phyloP scores from a whole-genome alignment of 2,888 invertebrate species.

The Drosophila infuscata region DNA sequence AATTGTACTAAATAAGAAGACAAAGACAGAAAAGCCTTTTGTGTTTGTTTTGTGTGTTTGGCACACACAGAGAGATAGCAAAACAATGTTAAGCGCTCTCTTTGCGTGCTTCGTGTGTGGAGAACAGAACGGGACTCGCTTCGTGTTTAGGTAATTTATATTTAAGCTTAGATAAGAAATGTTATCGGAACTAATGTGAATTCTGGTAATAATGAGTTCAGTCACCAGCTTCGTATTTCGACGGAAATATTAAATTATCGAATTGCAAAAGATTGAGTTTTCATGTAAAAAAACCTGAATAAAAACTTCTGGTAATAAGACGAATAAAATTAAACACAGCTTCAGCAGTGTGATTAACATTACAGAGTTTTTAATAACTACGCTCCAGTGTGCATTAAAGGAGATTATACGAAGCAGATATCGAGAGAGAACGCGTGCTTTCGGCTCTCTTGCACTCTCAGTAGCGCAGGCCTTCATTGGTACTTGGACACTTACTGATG shows the following conservation, averaged over 20 bases:
- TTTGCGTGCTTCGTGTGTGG: constrained; percentile 5
- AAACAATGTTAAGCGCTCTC: constrained; percentile 7
- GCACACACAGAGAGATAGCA: constrained; percentile 14
- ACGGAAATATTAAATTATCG: background rate
- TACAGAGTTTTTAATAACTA: background rate
- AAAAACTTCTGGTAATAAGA: background rate
- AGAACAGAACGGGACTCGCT: constrained; percentile 6
- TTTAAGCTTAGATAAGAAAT: constrained; percentile 44
- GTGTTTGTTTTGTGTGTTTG: constrained; percentile 6
- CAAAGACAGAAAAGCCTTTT: constrained; percentile 29
- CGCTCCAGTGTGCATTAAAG: background rate
- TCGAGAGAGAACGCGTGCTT: background rate
- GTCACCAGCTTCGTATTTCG: background rate
- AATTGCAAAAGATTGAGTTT: background rate
- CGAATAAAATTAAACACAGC: background rate
- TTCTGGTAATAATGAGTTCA: constrained; percentile 3
- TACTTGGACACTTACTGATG: constrained; percentile 10
- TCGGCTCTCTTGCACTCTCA: constrained; percentile 23
- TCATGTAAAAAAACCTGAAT: background rate
- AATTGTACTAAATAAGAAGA: constrained; percentile 39
- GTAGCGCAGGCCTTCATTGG: constrained; percentile 11
- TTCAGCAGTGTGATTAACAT: background rate
- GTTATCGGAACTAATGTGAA: constrained; percentile 1
- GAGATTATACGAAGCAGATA: background rate
- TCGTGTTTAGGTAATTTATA: constrained; percentile 21